A percentile compares a stretch with the other conserved stretches of the same genome.
phyloP scores from a whole-genome alignment of 2,113 vertebrate species.

The Tretioscincus oriximinensis region DNA sequence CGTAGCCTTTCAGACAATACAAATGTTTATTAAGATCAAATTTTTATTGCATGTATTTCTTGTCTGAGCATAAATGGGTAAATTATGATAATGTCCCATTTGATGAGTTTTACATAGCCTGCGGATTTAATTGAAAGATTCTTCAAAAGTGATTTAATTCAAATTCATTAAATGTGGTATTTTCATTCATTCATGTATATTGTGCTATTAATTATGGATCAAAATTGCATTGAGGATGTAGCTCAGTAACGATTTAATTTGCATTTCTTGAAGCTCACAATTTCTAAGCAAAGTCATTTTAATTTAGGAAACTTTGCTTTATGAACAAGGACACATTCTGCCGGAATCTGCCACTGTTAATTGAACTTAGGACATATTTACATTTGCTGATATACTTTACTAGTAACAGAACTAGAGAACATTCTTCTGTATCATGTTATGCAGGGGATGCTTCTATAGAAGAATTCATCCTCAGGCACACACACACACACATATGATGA shows the following conservation, averaged over 20 bases:
- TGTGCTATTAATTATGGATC: not conserved
- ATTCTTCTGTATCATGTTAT: no score
- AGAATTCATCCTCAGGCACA: no score
- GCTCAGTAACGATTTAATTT: not conserved
- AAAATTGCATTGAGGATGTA: not conserved
- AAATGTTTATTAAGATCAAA: conserved; percentile 19
- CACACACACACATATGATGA: no score
- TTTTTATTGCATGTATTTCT: conserved; percentile 11
- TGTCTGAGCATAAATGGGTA: conserved; percentile 33
- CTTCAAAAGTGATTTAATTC: not conserved
- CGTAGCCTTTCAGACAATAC: conserved; percentile 18
- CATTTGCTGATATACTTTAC: no score
- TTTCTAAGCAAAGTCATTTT: not conserved
- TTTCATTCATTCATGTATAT: conserved; percentile 1
- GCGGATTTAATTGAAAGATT: not conserved
- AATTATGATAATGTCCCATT: conserved; percentile 23
- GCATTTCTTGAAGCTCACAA: not conserved
- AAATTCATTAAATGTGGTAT: not conserved
- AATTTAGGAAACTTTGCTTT: not conserved
- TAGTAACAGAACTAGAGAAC: no score
- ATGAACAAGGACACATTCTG: not conserved
- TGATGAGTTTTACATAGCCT: conserved; percentile 17
- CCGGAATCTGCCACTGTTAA: not conserved
- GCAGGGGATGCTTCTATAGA: no score
- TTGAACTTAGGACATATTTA: not conserved